These are phyloP conservation scores for Steinernema feltiae DNA, from an alignment of 1,140 invertebrate genomes.

Conservation along the genomic window DNA sequence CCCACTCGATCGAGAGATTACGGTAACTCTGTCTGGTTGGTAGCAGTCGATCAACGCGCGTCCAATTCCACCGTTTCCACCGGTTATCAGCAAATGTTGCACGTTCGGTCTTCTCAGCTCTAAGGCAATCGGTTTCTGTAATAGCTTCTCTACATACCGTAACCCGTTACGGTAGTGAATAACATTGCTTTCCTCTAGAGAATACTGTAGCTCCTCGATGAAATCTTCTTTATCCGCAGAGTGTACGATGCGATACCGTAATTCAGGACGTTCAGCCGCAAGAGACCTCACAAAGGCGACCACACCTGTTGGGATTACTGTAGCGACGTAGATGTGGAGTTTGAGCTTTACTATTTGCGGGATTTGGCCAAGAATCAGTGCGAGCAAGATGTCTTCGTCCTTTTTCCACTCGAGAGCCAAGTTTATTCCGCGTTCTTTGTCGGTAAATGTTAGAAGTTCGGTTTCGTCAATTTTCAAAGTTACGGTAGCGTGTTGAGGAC, in stretches of 20 bases:
- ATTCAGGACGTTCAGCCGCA: slow-evolving; percentile 12
- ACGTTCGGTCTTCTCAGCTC: neutral
- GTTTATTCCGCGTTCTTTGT: neutral
- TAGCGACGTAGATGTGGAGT: neutral
- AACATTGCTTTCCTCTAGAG: slow-evolving; percentile 10
- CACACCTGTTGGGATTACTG: neutral
- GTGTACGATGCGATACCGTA: slow-evolving; percentile 19
- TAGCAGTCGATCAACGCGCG: slow-evolving; percentile 6
- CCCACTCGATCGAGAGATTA: slow-evolving; percentile 7
- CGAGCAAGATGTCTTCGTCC: slow-evolving; percentile 6
- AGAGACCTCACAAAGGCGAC: neutral
- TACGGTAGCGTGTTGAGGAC: slow-evolving; percentile 1
- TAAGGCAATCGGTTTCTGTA: neutral
- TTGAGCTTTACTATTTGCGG: neutral
- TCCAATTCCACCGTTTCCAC: slow-evolving; percentile 32
- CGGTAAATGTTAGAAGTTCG: neutral
- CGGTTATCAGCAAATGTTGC: slow-evolving; percentile 19
- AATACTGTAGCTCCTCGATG: slow-evolving; percentile 17
- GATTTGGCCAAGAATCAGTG: neutral
- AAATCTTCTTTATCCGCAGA: neutral
- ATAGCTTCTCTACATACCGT: slow-evolving; percentile 24
- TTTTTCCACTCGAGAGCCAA: neutral
- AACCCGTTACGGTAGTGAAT: slow-evolving; percentile 18
- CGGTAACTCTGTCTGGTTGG: slow-evolving; percentile 14
- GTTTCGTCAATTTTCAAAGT: neutral